Evolutionary conservation across 2,113 vertebrate species (phyloP), one percentile per base, ranked within the genome.

Genomic region (Malurus elegans): DNA sequence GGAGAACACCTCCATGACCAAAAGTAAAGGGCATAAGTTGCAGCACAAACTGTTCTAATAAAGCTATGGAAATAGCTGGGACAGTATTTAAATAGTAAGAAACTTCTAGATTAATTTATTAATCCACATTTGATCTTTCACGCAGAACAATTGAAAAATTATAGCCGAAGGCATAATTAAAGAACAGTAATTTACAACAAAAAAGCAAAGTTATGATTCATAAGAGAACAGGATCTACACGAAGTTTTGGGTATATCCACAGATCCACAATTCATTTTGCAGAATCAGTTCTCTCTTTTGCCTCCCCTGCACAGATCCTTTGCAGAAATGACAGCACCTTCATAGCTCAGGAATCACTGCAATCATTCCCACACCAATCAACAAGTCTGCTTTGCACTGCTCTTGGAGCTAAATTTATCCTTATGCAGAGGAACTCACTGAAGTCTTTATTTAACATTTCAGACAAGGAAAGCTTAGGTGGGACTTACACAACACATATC

Each of bases 371-470:
- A 90, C 93, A 73, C 47, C 64, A 40, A 42, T 62, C 87, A n/a
- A 60, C 85, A 79, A 56, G 75, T 54, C 75, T 50, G 40, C 26
- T 60, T 42, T 10, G 34, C 71, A 14, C 56, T 58, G 58, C 78
- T 66, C 66, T 88, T 51, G 56, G 38, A 62, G 71, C 81, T 92
- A 93, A 60, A 94, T 96, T 88, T 82, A 96, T 64, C 90, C 56
- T 85, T 13, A 51, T n/a, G 51, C 71, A 96, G 75, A 76, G 40
- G 67, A 90, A 62, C 34, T 62, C 61, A 79, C 5, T n/a, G 26
- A 75, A 69, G 48, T 10, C 76, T 93, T 73, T 48, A 56, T 79
- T 84, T 84, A 34, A 78, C 38, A 42, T 47, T 80, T 75, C 78
- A 85, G 54, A 38, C 51, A 69, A 69, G 48, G 66, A 72, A 82